Base-by-base conservation (phyloP, 2,888 invertebrate species). In the Diplolepis rosae region DNA sequence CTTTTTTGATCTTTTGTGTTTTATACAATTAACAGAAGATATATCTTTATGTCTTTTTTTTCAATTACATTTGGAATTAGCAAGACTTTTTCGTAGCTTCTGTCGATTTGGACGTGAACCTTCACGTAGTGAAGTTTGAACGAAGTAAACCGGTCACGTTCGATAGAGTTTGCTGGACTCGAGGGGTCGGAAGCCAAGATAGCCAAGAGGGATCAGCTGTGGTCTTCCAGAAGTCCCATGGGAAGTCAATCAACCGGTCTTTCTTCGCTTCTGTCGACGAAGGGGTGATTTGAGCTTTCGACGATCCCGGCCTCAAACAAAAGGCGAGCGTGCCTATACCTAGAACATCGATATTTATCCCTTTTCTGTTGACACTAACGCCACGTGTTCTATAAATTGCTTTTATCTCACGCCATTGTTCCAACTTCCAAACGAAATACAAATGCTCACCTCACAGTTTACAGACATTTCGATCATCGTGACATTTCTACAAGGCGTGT, bases 191-290 rank as follows among this genome's bases (percentile, higher is more conserved):
- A 70, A 77, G 79, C 79, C 79, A 78, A 80, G 86, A 85, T 85
- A 84, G 85, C 86, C 84, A 82, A 82, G 79, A 85, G 87, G 87
- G 88, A 87, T 88, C 86, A 86, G 85, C 85, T 85, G 86, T 85
- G 84, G 84, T 85, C 84, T 84, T 86, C 83, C 76, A 78, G 84
- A 84, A 85, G 82, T 84, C 88, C 87, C 88, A 81, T 78, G 88
- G 88, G 88, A 86, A 88, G 88, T 88, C 87, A 88, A 88, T 88
- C 88, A 88, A 85, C 83, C 83, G 83, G 83, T 82, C 83, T 87
- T 87, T 87, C 86, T 87, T 85, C 80, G 82, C 77, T 78, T 77
- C 77, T 76, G 70, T 78, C 72, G 71, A 68, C 70, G 80, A 79
- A 79, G 83, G 79, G 82, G 80, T 81, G 83, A 83, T 69, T 76